Evolutionary conservation across 2,113 vertebrate genomes (phyloP), one percentile per base, ranked within the genome.

Genomic region (Eptesicus fuscus): DNA sequence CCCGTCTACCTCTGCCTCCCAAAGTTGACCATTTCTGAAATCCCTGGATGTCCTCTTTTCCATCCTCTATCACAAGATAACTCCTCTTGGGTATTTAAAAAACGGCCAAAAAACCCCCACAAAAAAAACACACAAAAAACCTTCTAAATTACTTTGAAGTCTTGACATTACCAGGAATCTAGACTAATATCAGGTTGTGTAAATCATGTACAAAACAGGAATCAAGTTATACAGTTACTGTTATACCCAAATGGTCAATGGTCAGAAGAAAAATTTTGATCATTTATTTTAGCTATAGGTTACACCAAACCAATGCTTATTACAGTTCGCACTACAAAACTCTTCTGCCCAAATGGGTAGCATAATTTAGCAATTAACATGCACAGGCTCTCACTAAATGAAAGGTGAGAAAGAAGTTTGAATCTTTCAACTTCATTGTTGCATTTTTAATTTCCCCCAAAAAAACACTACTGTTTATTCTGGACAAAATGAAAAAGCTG

Each of bases 301-400:
- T 28, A 12, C 85, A 44, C 49, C 61, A 56, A 85, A 59, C 7
- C 56, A 78, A 49, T 67, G 22, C 3, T 56, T 74, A 18, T 32
- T 82, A 71, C 0, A 16, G 30, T 13, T 78, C 32, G 18, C 14
- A 78, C 63, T 17, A 65, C 77, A 49, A 94, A 96, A 95, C 79
- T 88, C 71, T 90, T 77, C 83, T 74, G 53, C 85, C 71, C 70
- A 93, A 96, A 86, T 16, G 67, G 37, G 70, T 9, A 25, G 82
- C 96, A 22, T 65, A 86, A 82, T 80, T 53, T 42, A 82, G 44
- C 80, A 95, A 63, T 83, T 78, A 93, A 95, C 35, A 93, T 1
- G 63, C 1, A 40, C 0, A 49, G n/a, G 37, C 1, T 40, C 12
- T 88, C 70, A 6, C 32, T n/a, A 73, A 83, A 94, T 53, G 2